These are phyloP conservation scores for Mya arenaria DNA, from an alignment of 1,140 invertebrate species.

Conservation along the genomic window DNA sequence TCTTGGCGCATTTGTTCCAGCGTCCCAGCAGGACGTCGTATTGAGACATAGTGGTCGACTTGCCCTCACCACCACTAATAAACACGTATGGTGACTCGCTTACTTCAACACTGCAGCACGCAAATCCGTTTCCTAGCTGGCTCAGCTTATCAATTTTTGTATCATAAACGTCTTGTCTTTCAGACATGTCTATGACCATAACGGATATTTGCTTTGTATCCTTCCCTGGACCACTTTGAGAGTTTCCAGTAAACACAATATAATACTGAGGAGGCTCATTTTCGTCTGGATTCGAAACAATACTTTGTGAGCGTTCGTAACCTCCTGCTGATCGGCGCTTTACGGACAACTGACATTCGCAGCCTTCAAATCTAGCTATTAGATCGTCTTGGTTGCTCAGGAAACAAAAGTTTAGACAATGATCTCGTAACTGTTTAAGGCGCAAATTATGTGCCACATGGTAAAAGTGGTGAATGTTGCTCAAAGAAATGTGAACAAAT, in stretches of 20 bases:
- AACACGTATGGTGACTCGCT: constrained; percentile 32
- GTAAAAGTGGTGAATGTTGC: constrained; percentile 42
- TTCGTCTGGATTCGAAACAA: constrained; percentile 32
- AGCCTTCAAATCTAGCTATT: constrained; percentile 14
- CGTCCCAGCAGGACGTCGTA: constrained; percentile 43
- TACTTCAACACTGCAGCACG: constrained; percentile 27
- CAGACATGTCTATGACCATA: constrained; percentile 34
- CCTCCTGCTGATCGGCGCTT: constrained; percentile 3
- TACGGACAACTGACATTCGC: constrained; percentile 8
- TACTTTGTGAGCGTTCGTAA: constrained; percentile 24
- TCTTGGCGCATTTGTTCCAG: constrained; percentile 42
- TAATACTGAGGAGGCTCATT: constrained; percentile 30
- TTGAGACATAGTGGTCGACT: neutral
- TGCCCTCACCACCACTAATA: constrained; percentile 17
- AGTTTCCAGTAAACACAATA: constrained; percentile 8
- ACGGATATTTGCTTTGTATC: constrained; percentile 15
- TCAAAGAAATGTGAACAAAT: constrained; percentile 11
- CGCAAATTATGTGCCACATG: constrained; percentile 25
- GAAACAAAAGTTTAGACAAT: constrained; percentile 30
- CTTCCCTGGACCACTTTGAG: neutral
- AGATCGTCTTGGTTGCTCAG: constrained; percentile 5
- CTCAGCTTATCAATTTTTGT: constrained; percentile 20
- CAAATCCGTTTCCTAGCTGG: constrained; percentile 30
- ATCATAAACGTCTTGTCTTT: constrained; percentile 3
- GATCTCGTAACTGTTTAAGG: constrained; percentile 21